Base-by-base conservation (phyloP, 2,113 vertebrate genomes). In the Cottus gobio region DNA sequence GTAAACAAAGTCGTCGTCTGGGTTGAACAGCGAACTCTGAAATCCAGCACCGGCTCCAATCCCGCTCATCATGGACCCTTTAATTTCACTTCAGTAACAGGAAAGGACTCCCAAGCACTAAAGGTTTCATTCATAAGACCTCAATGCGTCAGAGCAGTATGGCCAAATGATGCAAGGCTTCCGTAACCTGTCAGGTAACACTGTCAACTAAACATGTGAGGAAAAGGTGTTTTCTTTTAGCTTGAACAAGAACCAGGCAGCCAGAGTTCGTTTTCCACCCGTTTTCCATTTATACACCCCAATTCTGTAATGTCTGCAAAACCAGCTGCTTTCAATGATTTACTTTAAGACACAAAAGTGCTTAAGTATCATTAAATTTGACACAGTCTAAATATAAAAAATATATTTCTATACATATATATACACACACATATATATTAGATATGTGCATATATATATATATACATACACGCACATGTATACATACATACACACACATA, bases 321-420 rank as follows among this genome's bases (percentile, higher is more conserved):
- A 97, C 97, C 97, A 97, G 97, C 95, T 98, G 96, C 97, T 96
- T 96, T 84, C 68, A 82, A 85, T 54, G 37, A 79, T 73, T 75
- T 73, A 54, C 65, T 77, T 92, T 90, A 90, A n/a, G 62, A 84
- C 80, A 68, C 67, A 24, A 66, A 66, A 39, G 79, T 82, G 79
- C 34, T 92, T 89, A 93, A 89, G 92, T 85, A 89, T 95, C 87
- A 83, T 89, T 90, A 85, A 66, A 87, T 94, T 87, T 94, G 93
- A 89, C 96, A 96, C 93, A 92, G 95, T 96, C 95, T 90, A 91
- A 94, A 96, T 96, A 97, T 91, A 95, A 95, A 96, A 97, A 97
- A 97, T 95, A 97, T 93, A 96, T 92, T 95, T 93, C 46, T 48
- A 44, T 44, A 44, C 42, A 44, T 15, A 44, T n/a, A 50, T 10